Conservation (phyloP, 2,113 vertebrate genomes). For the Cercopithecus mona region DNA sequence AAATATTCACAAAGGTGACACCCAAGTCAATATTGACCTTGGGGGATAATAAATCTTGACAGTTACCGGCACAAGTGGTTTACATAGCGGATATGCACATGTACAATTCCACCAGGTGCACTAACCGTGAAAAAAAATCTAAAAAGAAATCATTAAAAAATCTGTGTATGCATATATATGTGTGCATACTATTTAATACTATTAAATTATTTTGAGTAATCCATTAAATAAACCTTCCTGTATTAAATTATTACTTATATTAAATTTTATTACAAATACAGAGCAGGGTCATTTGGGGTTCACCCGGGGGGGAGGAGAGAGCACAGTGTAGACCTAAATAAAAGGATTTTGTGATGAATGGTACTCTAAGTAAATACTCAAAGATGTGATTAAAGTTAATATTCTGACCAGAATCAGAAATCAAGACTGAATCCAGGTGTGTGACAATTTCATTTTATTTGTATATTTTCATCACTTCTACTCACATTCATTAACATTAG, state of each 20-base stretch:
- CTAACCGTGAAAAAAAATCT: neutral
- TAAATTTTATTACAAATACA: neutral
- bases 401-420: neutral
- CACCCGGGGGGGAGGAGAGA: rapidly evolving
- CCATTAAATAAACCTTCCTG: neutral
- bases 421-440: neutral
- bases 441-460: neutral
- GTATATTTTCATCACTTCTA: neutral
- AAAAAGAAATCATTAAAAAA: neutral
- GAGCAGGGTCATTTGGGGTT: neutral
- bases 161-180: neutral
- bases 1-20: slow-evolving; percentile 62
- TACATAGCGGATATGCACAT: neutral
- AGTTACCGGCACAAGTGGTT: neutral
- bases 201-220: neutral
- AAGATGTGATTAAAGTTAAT: neutral
- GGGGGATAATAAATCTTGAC: slow-evolving; percentile 40
- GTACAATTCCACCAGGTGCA: neutral
- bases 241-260: neutral
- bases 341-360: neutral
- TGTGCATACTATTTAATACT: neutral
- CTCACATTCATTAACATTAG: neutral
- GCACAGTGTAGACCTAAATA: neutral
- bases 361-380: neutral
- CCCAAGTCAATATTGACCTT: slow-evolving; percentile 56